Evolutionary conservation across 2,888 invertebrate genomes (phyloP), one percentile per base, ranked within the genome.

Genomic region (Hypena proboscidalis): DNA sequence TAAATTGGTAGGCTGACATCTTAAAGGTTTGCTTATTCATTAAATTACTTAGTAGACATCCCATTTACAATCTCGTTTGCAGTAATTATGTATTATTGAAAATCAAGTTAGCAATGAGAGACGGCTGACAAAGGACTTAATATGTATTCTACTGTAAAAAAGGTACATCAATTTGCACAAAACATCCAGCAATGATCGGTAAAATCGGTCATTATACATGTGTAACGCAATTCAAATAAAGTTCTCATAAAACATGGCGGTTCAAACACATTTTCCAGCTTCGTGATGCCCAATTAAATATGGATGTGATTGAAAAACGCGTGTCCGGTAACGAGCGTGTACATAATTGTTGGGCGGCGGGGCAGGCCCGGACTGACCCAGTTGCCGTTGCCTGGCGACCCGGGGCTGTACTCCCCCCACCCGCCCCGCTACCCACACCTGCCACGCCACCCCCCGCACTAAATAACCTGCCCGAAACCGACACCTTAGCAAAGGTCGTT

Each of bases 271-370:
- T 87, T 90, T 89, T 82, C 79, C 84, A 84, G 88, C 81, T 80
- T 83, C 80, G 83, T 83, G 88, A 87, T 86, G 88, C 87, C 89
- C 90, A 90, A 90, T 90, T 90, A 90, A 90, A 90, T 90, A 90
- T 90, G 90, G 88, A 90, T 90, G 89, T 89, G 90, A 90, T 90
- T 89, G 90, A 90, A 90, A 90, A 90, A 90, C 90, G 90, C 90
- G 90, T 90, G 90, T 90, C 90, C 90, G 86, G 89, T 90, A 90
- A 90, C 90, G 89, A 90, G 89, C 89, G 88, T 88, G 90, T 93
- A 88, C 83, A 85, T 90, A 90, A 90, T 90, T 90, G 90, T 89
- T 85, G 83, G 90, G 90, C 68, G 83, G 78, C 69, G 76, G 74
- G 77, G 80, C 74, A 71, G 84, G 84, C 83, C 85, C 82, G 87